Conservation (phyloP, 2,113 vertebrate genomes). For the Chionomys nivalis region DNA sequence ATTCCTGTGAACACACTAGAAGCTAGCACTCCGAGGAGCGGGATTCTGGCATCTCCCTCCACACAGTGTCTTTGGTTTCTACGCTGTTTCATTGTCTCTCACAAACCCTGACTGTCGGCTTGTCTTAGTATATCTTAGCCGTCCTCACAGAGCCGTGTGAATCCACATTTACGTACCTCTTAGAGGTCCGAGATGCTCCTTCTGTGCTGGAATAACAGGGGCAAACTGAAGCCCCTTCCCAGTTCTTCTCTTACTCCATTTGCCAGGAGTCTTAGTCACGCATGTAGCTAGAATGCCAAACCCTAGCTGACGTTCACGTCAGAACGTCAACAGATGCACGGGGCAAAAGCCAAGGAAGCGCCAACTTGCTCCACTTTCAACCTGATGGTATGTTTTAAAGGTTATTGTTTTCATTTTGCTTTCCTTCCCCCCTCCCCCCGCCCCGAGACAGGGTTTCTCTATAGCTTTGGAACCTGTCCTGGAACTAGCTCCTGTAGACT, state of each 20-base stretch:
- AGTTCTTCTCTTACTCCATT: neutral
- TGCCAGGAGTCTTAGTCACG: neutral
- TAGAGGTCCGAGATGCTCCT: neutral
- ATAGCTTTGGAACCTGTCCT: too few relatives aligned
- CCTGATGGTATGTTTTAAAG: constrained; percentile 48
- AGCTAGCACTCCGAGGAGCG: neutral
- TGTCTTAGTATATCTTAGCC: neutral
- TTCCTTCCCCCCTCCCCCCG: accelerated
- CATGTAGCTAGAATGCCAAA: neutral
- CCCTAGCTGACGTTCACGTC: neutral
- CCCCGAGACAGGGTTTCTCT: too few relatives aligned
- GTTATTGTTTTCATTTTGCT: constrained; percentile 8
- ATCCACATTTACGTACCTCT: constrained; percentile 10
- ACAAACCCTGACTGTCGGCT: neutral
- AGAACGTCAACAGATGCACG: neutral
- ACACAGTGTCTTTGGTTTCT: neutral
- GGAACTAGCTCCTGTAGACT: too few relatives aligned
- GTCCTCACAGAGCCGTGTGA: neutral
- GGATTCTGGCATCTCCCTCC: neutral
- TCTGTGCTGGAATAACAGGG: neutral
- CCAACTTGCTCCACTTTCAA: constrained; percentile 37
- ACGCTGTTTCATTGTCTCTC: neutral
- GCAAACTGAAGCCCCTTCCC: neutral
- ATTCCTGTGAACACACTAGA: neutral
- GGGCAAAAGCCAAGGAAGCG: neutral